Conservation (phyloP, 2,797 vertebrate genomes). For the Anomalospiza imberbis region DNA sequence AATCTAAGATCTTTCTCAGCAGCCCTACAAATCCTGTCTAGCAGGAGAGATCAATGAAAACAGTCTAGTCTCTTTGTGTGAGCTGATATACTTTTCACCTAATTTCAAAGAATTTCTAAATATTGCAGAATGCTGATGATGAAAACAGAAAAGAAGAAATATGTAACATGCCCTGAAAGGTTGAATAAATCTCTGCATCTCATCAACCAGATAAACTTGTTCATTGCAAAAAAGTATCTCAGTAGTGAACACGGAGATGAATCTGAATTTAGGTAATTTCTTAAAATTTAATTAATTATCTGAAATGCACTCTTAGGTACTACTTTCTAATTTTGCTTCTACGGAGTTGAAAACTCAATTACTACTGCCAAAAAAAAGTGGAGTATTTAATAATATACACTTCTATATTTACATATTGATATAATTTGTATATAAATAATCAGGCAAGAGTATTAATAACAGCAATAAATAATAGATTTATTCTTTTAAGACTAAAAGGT, state of each 20-base stretch:
- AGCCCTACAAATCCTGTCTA: not conserved
- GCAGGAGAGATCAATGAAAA: not conserved
- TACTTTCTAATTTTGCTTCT: slow-evolving; percentile 32
- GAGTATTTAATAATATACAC: slow-evolving; percentile 12
- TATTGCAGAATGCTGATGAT: not conserved
- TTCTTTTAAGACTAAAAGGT: not conserved
- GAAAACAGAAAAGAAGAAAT: slow-evolving; percentile 18
- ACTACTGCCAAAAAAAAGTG: not conserved
- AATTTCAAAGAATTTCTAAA: not conserved
- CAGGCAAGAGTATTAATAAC: not conserved
- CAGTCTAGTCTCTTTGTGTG: not conserved
- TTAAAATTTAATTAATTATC: slow-evolving; percentile 45
- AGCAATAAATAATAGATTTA: not conserved
- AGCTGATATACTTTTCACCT: not conserved
- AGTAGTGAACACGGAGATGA: slow-evolving; percentile 10
- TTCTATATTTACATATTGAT: slow-evolving; percentile 28
- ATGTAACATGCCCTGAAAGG: not conserved
- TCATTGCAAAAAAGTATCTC: slow-evolving; percentile 27
- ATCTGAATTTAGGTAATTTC: slow-evolving; percentile 37
- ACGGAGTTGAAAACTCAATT: slow-evolving; percentile 32
- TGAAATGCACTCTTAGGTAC: slow-evolving; percentile 45
- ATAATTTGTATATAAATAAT: slow-evolving; percentile 22
- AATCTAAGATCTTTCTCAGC: not conserved
- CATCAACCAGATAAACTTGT: slow-evolving; percentile 31
- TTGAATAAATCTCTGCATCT: not conserved